phyloP scores from a whole-genome alignment of 2,888 invertebrate species.

The Heliconius charithonia region DNA sequence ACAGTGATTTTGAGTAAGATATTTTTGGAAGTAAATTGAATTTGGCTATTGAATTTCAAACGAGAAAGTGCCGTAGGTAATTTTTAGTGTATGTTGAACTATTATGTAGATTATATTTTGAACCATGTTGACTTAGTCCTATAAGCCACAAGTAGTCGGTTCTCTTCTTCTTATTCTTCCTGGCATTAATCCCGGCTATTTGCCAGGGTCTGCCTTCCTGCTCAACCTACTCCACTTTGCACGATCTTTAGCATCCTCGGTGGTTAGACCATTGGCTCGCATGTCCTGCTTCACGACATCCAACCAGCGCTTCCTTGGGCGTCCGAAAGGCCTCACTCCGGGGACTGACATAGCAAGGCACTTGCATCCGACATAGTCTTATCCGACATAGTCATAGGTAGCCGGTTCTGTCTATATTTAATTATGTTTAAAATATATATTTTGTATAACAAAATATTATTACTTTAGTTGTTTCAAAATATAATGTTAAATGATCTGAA shows the following conservation, averaged over 20 bases:
- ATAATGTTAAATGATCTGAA: not conserved
- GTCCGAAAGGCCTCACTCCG: no score
- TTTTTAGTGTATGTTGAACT: not conserved
- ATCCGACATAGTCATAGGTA: no score
- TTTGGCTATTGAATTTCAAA: slow-evolving; percentile 27
- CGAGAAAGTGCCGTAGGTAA: slow-evolving; percentile 6
- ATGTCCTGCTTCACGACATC: no score
- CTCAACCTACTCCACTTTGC: no score
- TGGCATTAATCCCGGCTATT: no score
- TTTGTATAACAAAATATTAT: not conserved
- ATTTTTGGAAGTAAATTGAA: slow-evolving; percentile 18
- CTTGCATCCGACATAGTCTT: no score
- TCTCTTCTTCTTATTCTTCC: no score
- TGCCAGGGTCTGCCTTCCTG: no score
- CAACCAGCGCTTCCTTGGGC: no score
- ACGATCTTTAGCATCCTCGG: no score
- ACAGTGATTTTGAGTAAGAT: slow-evolving; percentile 8
- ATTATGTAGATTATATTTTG: not conserved
- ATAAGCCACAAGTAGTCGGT: not conserved
- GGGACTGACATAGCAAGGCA: no score
- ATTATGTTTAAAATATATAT: not conserved
- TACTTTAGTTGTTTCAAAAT: not conserved
- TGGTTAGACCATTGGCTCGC: no score
- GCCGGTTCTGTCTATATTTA: not conserved
- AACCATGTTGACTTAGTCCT: not conserved